Base-by-base conservation (phyloP, 2,113 vertebrate genomes). In the Myiagra hebetior region DNA sequence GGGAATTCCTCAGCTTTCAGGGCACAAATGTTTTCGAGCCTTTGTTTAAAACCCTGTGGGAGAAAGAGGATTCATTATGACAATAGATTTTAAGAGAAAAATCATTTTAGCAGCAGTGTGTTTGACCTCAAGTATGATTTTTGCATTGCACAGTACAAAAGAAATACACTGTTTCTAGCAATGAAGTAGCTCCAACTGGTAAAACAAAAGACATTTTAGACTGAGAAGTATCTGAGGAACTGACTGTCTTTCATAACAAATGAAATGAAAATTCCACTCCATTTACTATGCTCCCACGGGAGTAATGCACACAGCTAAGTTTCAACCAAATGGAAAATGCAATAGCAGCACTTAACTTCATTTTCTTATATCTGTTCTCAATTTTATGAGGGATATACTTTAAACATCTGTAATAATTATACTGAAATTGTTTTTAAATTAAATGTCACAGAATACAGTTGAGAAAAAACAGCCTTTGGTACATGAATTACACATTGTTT, bases 341-440 rank as follows among this genome's bases (percentile, higher is more conserved):
- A 94, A 94, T 49, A 91, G 85, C 82, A 95, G 82, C 91, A 91
- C 52, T 96, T 91, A 91, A 94, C 76, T 93, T 93, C 50, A 84
- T 93, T 89, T 96, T 89, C 75, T 70, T 68, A 57, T 88, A 85
- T 91, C 79, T 93, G 87, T 88, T 96, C 85, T 87, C 72, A 95
- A 50, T 95, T 95, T 95, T 93, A 47, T 27, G 69, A 55, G 35
- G 65, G 47, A 78, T 92, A 65, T 72, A 85, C 50, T 94, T 95
- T 85, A 94, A 96, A 92, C 44, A 95, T 68, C 85, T 94, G 78
- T n/a, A 96, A 88, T 93, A 91, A 94, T 93, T 95, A 73, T 30
- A 59, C 18, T 74, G 39, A 89, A 91, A 87, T 87, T 70, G 60
- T 60, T 95, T 91, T 89, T 50, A 95, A 94, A 95, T 93, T 92